Percentiles rank a stretch among this genome's conserved stretches.
These are phyloP conservation scores for Varanus salvator DNA, from an alignment of 2,113 vertebrate genomes.

Conservation along the genomic window DNA sequence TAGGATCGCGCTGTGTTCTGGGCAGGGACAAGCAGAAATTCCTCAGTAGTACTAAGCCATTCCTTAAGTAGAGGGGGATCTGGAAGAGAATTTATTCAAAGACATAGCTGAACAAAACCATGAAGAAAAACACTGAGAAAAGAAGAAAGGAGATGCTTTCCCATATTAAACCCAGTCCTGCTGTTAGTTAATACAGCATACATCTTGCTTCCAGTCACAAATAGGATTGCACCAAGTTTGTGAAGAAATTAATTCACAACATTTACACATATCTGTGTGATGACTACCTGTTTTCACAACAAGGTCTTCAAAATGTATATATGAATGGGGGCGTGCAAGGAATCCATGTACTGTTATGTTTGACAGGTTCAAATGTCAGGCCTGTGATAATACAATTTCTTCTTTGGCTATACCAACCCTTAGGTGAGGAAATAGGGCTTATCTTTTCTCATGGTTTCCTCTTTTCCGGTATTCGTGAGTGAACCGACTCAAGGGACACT, in stretches of 20 bases:
- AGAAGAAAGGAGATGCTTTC: neutral
- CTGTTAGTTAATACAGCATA: neutral
- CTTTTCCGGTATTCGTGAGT: accelerated
- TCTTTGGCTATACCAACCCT: too few relatives aligned
- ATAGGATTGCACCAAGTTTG: neutral
- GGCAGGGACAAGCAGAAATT: neutral
- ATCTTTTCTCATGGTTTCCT: neutral
- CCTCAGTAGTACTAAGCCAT: neutral
- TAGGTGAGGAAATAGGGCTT: accelerated
- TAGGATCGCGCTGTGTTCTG: neutral
- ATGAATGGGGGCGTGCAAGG: neutral
- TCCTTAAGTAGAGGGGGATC: neutral
- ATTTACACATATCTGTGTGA: accelerated
- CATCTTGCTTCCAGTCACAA: accelerated
- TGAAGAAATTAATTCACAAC: accelerated
- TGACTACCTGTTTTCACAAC: accelerated
- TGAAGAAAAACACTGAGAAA: neutral
- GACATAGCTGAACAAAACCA: neutral
- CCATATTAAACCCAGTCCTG: neutral
- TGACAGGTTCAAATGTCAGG: neutral
- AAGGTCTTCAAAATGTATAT: accelerated
- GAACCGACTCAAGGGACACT: neutral
- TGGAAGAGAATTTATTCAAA: neutral
- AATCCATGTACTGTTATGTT: accelerated
- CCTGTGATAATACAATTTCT: accelerated